Evolutionary conservation across 37 sponge, comb jelly and placozoan genomes (phyloP).

Genomic region (Cladorhizidae sp.): DNA sequence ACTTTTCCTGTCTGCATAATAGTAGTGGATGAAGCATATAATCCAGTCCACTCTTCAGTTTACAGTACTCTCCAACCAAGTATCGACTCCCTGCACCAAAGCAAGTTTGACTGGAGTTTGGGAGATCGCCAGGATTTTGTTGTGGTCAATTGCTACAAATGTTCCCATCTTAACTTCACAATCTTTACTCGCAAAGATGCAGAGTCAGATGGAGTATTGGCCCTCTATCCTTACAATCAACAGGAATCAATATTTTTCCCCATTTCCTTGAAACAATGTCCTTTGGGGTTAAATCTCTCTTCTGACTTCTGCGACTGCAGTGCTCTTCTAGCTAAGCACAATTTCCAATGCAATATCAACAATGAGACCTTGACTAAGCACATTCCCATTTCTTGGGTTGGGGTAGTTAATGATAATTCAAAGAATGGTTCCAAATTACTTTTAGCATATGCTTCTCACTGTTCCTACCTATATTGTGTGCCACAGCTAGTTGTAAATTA

Average conservation of each 20-base stretch:
- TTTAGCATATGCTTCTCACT: background rate
- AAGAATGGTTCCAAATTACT: too few species aligned
- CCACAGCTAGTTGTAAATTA: background rate
- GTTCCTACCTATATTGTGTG: constrained; percentile 24
- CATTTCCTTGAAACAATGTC: constrained; percentile 8
- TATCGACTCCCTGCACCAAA: background rate
- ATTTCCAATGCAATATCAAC: constrained; percentile 1
- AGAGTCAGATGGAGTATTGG: background rate
- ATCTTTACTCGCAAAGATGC: background rate
- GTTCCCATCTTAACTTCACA: constrained; percentile 7
- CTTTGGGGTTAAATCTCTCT: constrained; percentile 5
- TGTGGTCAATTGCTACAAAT: background rate
- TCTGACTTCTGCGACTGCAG: background rate
- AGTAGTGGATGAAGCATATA: background rate
- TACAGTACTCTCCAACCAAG: background rate
- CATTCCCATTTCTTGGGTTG: constrained; percentile 12
- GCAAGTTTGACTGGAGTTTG: constrained; percentile 4
- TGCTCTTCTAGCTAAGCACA: background rate
- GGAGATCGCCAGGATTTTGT: constrained; percentile 8
- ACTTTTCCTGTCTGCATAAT: background rate
- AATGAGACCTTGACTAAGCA: background rate
- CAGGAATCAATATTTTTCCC: background rate
- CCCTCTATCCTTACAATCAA: background rate
- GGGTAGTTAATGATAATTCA: background rate
- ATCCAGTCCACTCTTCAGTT: constrained; percentile 12